phyloP scores from a whole-genome alignment of 2,113 vertebrate genomes.

The Corvus cornix region DNA sequence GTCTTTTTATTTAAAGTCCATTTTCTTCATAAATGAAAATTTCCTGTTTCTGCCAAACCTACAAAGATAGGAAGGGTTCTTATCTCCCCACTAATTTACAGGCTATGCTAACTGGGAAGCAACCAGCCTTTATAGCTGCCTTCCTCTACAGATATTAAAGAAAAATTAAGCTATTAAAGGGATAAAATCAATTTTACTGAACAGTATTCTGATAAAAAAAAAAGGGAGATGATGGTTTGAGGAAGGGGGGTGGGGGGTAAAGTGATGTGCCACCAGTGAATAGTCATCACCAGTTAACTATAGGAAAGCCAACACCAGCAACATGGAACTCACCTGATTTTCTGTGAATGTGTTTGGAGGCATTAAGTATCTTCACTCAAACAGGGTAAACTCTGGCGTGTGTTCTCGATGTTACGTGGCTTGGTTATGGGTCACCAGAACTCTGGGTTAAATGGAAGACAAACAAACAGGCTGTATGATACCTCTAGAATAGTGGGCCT shows the following conservation, averaged over 20 bases:
- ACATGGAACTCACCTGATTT: neutral
- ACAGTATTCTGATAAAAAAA: neutral
- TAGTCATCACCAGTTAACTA: neutral
- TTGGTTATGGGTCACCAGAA: neutral
- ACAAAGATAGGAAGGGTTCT: neutral
- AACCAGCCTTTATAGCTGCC: neutral
- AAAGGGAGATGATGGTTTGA: neutral
- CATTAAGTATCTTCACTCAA: neutral
- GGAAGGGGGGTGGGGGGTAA: neutral
- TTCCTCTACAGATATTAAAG: neutral
- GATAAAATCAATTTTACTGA: neutral
- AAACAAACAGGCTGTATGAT: neutral
- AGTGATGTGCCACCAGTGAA: neutral
- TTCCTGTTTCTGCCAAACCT: slow-evolving; percentile 32
- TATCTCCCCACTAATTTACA: neutral
- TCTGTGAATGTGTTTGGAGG: neutral
- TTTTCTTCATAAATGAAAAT: slow-evolving; percentile 44
- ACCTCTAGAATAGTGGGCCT: neutral
- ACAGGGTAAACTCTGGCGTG: accelerated
- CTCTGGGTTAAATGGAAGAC: neutral
- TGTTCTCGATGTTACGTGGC: accelerated
- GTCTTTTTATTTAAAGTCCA: neutral
- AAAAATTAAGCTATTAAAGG: slow-evolving; percentile 19
- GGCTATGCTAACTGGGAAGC: neutral
- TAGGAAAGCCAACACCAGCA: neutral